Evolutionary conservation across 2,888 invertebrate genomes (phyloP), one percentile per base, ranked within the genome.

Genomic region (Ptychoptera albimana): DNA sequence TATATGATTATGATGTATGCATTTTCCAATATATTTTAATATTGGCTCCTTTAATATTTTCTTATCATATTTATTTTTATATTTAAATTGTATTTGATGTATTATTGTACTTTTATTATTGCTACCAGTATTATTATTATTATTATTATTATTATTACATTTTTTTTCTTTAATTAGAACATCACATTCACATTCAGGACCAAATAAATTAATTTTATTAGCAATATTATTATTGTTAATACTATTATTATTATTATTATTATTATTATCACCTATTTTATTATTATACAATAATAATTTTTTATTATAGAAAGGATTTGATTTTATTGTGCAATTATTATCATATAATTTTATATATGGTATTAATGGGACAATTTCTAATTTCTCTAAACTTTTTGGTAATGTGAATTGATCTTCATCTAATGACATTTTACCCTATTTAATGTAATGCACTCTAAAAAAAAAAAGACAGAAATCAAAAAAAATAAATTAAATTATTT

Each of bases 331-430:
- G 12, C 37, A 38, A 38, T 52, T 56, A 34, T 54, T 45, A 57
- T 45, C 42, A 2, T 36, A 11, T 14, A 54, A 39, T 42, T 58
- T 55, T 8, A 49, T 46, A 36, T 52, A 52, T 39, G 54, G 54
- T 43, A 67, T 63, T 37, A 58, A 54, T 29, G 70, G 67, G 51
- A 71, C 70, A 56, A 76, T 75, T 64, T 74, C 70, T 49, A 76
- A 57, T 55, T 69, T 71, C 49, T 67, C 68, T 62, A 75, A 64
- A 57, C 70, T 68, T 47, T 69, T 66, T 50, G 70, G 69, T 50
- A 75, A 55, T 23, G 35, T 42, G 23, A 23, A 23, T 35, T 16
- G 8, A 42, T 42, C 35, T 16, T 42, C 35, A 16, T 35, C 30
- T 16, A 35, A 16, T 14, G 42, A 34, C 42, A 42, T 42, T 34